A percentile compares a stretch with the other conserved stretches of the same genome.
phyloP scores from a whole-genome alignment of 2,797 vertebrate species.

The Sylvia borin region DNA sequence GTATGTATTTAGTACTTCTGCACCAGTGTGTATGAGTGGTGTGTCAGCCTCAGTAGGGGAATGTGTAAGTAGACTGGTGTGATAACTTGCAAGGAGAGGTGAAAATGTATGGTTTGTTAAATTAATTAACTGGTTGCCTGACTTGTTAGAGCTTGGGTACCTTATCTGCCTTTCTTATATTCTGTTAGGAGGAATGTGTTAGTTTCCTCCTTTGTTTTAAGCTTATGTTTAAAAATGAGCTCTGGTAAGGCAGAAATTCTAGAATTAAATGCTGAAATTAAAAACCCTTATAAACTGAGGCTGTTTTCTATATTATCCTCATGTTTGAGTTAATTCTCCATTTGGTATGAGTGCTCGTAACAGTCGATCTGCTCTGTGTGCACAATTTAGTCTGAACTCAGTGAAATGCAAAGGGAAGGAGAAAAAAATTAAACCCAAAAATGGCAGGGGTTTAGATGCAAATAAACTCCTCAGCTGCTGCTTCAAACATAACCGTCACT shows the following conservation, averaged over 20 bases:
- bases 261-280: neutral
- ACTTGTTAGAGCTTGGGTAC: constrained; percentile 16
- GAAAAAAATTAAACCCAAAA: neutral
- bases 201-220: neutral
- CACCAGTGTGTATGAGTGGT: neutral
- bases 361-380: neutral
- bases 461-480: constrained; percentile 40
- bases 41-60: neutral
- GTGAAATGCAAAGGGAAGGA: neutral
- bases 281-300: neutral
- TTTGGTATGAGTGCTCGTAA: neutral
- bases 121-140: constrained; percentile 20
- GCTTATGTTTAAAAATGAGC: neutral
- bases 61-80: neutral
- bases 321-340: neutral
- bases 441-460: neutral
- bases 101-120: constrained; percentile 70
- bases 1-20: neutral
- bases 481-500: neutral
- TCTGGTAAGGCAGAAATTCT: neutral
- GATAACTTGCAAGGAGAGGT: constrained; percentile 58
- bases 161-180: neutral
- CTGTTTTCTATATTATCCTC: neutral
- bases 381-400: neutral
- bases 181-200: neutral